These are phyloP conservation scores for Toxotes chatareus DNA, from an alignment of 2,113 vertebrate species.

Conservation along the genomic window DNA sequence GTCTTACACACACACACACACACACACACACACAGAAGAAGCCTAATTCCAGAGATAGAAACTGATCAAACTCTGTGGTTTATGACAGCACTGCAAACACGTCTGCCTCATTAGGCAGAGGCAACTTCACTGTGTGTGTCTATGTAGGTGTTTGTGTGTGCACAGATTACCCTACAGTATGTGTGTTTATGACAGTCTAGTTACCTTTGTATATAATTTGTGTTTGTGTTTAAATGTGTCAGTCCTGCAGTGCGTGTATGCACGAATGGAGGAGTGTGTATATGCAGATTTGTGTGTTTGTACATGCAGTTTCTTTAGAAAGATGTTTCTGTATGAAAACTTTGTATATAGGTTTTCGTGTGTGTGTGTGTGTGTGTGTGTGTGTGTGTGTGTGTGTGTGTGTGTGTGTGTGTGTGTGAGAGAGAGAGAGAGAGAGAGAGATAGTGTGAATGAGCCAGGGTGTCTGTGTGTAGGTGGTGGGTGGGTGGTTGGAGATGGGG, in stretches of 20 bases:
- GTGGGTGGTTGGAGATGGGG: slow-evolving; percentile 7
- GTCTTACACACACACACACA: slow-evolving; percentile 17
- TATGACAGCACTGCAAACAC: slow-evolving; percentile 48
- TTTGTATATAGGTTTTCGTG: not conserved
- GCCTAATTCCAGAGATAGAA: slow-evolving; percentile 50
- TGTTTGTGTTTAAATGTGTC: not conserved
- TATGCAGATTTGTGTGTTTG: slow-evolving; percentile 1
- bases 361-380: slow-evolving; percentile 28
- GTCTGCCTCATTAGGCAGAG: slow-evolving; percentile 50
- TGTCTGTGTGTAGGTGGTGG: not conserved
- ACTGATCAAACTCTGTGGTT: slow-evolving; percentile 56
- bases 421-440: too few species aligned
- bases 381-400: slow-evolving; percentile 27
- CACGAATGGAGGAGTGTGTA: not conserved
- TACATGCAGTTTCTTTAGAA: slow-evolving; percentile 22
- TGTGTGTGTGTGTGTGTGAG: too few species aligned
- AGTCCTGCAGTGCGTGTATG: slow-evolving; percentile 8
- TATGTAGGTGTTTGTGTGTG: not conserved
- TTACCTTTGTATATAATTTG: slow-evolving; percentile 34
- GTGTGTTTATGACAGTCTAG: slow-evolving; percentile 18
- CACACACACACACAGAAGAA: slow-evolving; percentile 2
- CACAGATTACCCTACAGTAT: not conserved
- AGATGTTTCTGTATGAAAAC: slow-evolving; percentile 29
- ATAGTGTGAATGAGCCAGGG: too few species aligned
- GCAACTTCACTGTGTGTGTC: slow-evolving; percentile 6